Conservation (phyloP, 2,888 invertebrate species). For the Argyresthia goedartella region DNA sequence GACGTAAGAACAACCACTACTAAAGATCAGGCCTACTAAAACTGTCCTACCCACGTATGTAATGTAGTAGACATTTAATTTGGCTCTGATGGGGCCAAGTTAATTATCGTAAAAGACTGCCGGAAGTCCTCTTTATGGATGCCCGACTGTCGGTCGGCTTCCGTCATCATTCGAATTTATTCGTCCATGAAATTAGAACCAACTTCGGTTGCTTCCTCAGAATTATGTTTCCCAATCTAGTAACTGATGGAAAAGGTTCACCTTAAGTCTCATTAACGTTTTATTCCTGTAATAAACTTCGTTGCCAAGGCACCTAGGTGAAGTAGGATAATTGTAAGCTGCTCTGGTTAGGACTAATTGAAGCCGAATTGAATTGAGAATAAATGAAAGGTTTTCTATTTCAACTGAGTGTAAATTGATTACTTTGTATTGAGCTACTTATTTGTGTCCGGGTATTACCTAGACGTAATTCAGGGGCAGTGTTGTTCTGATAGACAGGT, state of each 20-base stretch:
- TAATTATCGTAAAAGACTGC: constrained; percentile 5
- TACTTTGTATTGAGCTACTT: no score
- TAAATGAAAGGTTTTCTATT: not conserved
- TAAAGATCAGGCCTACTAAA: no score
- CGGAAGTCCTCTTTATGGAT: constrained; percentile 3
- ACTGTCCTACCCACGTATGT: no score
- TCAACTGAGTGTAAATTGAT: no score
- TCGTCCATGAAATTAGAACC: constrained; percentile 32
- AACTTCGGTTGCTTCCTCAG: constrained; percentile 18
- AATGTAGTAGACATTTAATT: not conserved
- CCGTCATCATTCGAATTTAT: constrained; percentile 18
- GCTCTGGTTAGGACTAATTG: no score
- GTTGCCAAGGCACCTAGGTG: no score
- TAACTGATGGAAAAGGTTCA: constrained; percentile 17
- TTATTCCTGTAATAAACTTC: not conserved
- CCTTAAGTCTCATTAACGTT: not conserved
- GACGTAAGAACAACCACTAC: no score
- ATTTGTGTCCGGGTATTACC: no score
- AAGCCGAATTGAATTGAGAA: no score
- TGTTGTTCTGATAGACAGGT: no score
- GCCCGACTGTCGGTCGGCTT: constrained; percentile 6
- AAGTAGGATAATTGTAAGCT: no score
- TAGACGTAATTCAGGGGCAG: no score
- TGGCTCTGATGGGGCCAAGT: not conserved
- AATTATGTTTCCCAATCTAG: constrained; percentile 24